These are phyloP conservation scores for Venturia canescens DNA, from an alignment of 1,140 invertebrate species.

Conservation along the genomic window DNA sequence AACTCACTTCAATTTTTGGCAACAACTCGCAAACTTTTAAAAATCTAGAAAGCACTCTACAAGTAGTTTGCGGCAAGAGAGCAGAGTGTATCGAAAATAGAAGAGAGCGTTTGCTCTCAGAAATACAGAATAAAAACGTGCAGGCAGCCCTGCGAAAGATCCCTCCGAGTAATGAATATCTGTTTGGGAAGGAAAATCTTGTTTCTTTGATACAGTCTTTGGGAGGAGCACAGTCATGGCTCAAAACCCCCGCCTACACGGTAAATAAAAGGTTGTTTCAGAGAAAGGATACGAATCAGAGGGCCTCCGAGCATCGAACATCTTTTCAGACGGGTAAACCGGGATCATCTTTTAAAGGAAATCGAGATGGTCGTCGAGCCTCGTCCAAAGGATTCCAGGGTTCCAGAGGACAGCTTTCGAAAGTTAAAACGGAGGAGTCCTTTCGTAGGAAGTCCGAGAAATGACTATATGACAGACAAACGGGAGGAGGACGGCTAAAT, in stretches of 20 bases:
- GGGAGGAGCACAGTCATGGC: slow-evolving; percentile 55
- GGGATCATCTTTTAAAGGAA: background rate
- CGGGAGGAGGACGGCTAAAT: slow-evolving; percentile 53
- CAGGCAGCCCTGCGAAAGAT: slow-evolving; percentile 52
- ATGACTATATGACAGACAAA: slow-evolving; percentile 41
- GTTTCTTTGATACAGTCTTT: slow-evolving; percentile 56
- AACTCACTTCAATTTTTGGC: slow-evolving; percentile 36
- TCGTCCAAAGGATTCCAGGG: background rate
- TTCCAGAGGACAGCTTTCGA: background rate
- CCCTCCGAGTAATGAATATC: slow-evolving; percentile 50
- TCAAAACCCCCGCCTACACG: slow-evolving; percentile 51
- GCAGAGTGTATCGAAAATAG: slow-evolving; percentile 59
- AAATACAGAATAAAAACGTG: slow-evolving; percentile 50
- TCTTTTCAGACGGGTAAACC: slow-evolving; percentile 31
- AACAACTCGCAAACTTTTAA: slow-evolving; percentile 27
- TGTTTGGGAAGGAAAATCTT: slow-evolving; percentile 55
- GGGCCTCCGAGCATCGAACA: slow-evolving; percentile 5
- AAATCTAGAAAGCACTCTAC: slow-evolving; percentile 52
- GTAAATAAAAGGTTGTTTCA: slow-evolving; percentile 17
- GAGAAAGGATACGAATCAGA: slow-evolving; percentile 11
- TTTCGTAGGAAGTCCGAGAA: slow-evolving; percentile 49
- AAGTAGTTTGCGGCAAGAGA: slow-evolving; percentile 60
- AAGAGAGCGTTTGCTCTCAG: slow-evolving; percentile 54
- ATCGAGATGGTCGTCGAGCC: background rate
- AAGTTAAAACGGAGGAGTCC: slow-evolving; percentile 32